Evolutionary conservation across 1,140 invertebrate genomes (phyloP).

Genomic region (Drosophila ambigua): DNA sequence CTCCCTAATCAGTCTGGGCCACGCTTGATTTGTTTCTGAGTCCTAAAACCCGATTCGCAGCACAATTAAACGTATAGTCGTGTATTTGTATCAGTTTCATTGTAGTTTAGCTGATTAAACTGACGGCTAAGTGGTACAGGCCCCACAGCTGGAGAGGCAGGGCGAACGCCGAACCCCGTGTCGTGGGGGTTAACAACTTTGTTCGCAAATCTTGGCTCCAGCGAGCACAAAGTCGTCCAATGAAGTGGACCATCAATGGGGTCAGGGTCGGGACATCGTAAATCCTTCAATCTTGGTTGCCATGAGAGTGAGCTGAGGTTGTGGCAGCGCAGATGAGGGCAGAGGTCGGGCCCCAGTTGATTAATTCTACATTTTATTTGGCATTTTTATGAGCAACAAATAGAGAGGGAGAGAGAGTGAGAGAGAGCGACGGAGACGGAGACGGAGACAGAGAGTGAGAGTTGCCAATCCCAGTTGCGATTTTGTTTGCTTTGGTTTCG

Average conservation of each 20-base stretch:
- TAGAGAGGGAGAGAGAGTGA: slow-evolving; percentile 4
- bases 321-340: neutral
- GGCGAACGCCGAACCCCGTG: too few species aligned
- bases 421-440: too few species aligned
- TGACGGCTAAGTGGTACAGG: neutral
- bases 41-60: too few species aligned
- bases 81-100: too few species aligned
- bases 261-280: slow-evolving; percentile 24
- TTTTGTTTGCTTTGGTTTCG: slow-evolving; percentile 31
- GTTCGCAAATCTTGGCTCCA: slow-evolving; percentile 2
- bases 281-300: slow-evolving; percentile 20
- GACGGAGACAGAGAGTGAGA: too few species aligned
- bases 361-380: slow-evolving; percentile 72
- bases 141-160: too few species aligned
- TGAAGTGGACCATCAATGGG: slow-evolving; percentile 1
- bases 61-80: too few species aligned
- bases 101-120: slow-evolving; percentile 34
- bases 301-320: too few species aligned
- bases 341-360: slow-evolving; percentile 49
- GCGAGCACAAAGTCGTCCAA: too few species aligned
- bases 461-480: slow-evolving; percentile 15
- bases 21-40: too few species aligned
- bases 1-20: too few species aligned
- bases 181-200: slow-evolving; percentile 12
- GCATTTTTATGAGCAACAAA: slow-evolving; percentile 62